These are phyloP conservation scores for Sebastes fasciatus DNA, from an alignment of 2,113 vertebrate species.

Conservation along the genomic window DNA sequence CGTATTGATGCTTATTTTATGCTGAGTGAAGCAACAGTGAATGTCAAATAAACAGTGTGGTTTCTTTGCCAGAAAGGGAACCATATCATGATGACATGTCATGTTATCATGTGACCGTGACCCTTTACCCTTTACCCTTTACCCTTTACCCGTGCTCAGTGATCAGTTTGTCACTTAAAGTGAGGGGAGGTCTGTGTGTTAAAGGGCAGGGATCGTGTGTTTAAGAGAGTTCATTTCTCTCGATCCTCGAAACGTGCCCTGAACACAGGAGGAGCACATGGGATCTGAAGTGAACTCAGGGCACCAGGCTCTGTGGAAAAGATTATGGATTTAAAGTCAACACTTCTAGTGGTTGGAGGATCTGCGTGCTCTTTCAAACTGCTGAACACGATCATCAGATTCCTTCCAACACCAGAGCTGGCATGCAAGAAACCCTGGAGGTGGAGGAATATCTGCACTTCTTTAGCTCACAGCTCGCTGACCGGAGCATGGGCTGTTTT, in stretches of 20 bases:
- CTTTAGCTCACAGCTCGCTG: conserved; percentile 40
- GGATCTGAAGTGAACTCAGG: conserved; percentile 1
- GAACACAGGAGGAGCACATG: conserved; percentile 1
- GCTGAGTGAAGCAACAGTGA: not conserved
- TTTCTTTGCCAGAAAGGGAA: not conserved
- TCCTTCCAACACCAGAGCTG: conserved; percentile 10
- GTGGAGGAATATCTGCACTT: conserved; percentile 48
- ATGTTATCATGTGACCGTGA: not conserved
- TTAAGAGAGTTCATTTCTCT: not conserved
- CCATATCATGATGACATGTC: not conserved
- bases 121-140: not conserved
- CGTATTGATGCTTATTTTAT: not conserved
- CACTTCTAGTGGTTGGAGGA: conserved; percentile 32
- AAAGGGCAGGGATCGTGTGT: not conserved
- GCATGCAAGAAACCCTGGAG: conserved; percentile 22
- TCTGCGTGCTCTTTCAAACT: conserved; percentile 42
- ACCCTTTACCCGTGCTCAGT: conserved; percentile 9
- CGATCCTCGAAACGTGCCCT: not conserved
- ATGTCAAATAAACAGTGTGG: not conserved
- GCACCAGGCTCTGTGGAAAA: not conserved
- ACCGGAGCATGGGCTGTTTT: conserved; percentile 18
- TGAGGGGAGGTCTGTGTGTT: not conserved
- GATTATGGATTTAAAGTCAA: conserved; percentile 41
- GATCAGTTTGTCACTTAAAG: conserved; percentile 1
- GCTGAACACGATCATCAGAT: conserved; percentile 11